phyloP scores from a whole-genome alignment of 1,140 invertebrate species.

The Calephelis nemesis region DNA sequence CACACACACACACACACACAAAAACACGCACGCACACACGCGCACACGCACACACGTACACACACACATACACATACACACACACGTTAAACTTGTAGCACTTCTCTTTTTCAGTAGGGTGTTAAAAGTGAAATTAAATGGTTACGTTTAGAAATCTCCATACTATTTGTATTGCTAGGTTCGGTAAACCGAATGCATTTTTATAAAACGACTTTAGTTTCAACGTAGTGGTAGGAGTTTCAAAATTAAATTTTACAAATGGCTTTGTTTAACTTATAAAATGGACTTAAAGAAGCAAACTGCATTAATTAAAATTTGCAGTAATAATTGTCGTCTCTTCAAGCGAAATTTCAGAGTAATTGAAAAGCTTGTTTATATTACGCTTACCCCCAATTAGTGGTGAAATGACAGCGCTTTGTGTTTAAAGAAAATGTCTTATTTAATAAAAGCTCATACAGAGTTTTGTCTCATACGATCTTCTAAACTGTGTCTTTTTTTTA shows the following conservation, averaged over 20 bases:
- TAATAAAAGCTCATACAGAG: neutral
- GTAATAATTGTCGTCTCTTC: conserved; percentile 6
- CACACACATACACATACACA: too few relatives aligned
- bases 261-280: neutral
- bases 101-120: too few relatives aligned
- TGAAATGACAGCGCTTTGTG: conserved; percentile 4
- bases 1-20: too few relatives aligned
- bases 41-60: too few relatives aligned
- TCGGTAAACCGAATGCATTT: too few relatives aligned
- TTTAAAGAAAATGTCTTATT: conserved; percentile 7
- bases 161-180: too few relatives aligned
- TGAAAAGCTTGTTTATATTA: conserved; percentile 13
- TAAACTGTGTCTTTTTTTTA: neutral
- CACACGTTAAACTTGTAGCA: too few relatives aligned
- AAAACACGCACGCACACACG: too few relatives aligned
- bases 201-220: too few relatives aligned
- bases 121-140: too few relatives aligned
- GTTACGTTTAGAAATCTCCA: too few relatives aligned
- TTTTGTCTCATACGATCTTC: neutral
- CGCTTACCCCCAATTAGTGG: conserved; percentile 8
- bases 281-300: neutral
- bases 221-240: neutral
- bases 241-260: neutral
- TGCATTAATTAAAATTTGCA: conserved; percentile 18
- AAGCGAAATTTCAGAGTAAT: conserved; percentile 15